Evolutionary conservation across 2,888 invertebrate species (phyloP).

Genomic region (Meiosimyza decipiens): DNA sequence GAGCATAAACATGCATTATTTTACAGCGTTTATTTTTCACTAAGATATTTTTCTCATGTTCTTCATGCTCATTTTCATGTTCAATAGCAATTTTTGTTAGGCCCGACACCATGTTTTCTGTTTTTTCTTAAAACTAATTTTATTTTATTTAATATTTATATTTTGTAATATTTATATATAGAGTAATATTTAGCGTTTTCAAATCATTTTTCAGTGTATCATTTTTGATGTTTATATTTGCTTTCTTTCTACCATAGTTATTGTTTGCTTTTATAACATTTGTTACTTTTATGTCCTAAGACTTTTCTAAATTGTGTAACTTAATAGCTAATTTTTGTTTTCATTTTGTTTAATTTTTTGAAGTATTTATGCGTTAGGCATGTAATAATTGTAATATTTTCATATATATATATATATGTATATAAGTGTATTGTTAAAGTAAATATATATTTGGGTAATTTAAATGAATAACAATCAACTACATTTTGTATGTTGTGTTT

Average conservation of each 20-base stretch:
- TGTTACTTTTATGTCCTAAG: slow-evolving; percentile 7
- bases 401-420: slow-evolving; percentile 16
- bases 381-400: not conserved
- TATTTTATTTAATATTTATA: slow-evolving; percentile 14
- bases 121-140: slow-evolving; percentile 17
- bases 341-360: no score
- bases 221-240: slow-evolving; percentile 3
- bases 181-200: slow-evolving; percentile 15
- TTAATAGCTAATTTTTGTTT: slow-evolving; percentile 24
- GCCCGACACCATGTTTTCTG: slow-evolving; percentile 17
- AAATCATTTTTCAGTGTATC: slow-evolving; percentile 22
- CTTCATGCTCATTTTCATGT: slow-evolving; percentile 13
- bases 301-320: slow-evolving; percentile 6
- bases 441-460: slow-evolving; percentile 9
- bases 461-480: slow-evolving; percentile 19
- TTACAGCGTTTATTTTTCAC: slow-evolving; percentile 8
- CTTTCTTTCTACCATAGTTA: slow-evolving; percentile 36
- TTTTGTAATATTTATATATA: slow-evolving; percentile 25
- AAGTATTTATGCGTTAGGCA: not conserved
- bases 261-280: slow-evolving; percentile 41
- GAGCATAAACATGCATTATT: slow-evolving; percentile 4
- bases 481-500: slow-evolving; percentile 6
- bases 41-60: slow-evolving; percentile 10
- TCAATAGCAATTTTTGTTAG: slow-evolving; percentile 25
- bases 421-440: not conserved